phyloP scores from a whole-genome alignment of 2,888 invertebrate genomes.

The Crepidodera aurea region DNA sequence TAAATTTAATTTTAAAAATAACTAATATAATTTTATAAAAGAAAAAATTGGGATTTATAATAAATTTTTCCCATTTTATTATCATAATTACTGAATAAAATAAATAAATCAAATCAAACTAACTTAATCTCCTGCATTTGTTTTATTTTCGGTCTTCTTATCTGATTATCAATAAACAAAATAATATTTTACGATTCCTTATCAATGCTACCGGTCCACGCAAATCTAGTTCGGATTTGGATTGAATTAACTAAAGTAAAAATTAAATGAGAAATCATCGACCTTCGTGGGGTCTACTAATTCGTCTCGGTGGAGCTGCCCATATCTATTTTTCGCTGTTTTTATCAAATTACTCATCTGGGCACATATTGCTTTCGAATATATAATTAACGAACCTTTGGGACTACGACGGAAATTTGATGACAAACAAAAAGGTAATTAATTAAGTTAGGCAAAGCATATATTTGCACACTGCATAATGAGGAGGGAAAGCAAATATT shows the following conservation, averaged over 20 bases:
- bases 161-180: background rate
- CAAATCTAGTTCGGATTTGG: background rate
- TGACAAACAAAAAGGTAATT: slow-evolving; percentile 32
- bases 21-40: too few species aligned
- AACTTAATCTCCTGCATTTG: too few species aligned
- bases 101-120: too few species aligned
- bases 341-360: slow-evolving; percentile 23
- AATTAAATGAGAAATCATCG: background rate
- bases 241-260: background rate
- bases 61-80: too few species aligned
- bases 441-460: slow-evolving; percentile 28
- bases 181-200: background rate
- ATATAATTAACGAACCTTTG: slow-evolving; percentile 23
- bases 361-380: slow-evolving; percentile 17
- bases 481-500: slow-evolving; percentile 7
- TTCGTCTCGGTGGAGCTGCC: background rate
- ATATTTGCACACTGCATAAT: slow-evolving; percentile 23
- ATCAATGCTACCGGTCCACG: background rate
- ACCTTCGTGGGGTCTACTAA: background rate
- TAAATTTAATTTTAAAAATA: too few species aligned
- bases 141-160: too few species aligned
- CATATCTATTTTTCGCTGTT: slow-evolving; percentile 5
- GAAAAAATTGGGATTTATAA: too few species aligned
- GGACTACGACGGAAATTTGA: slow-evolving; percentile 23
- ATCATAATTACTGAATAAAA: too few species aligned